Evolutionary conservation across 2,888 invertebrate genomes (phyloP).

Genomic region (Mactromeris polynyma): DNA sequence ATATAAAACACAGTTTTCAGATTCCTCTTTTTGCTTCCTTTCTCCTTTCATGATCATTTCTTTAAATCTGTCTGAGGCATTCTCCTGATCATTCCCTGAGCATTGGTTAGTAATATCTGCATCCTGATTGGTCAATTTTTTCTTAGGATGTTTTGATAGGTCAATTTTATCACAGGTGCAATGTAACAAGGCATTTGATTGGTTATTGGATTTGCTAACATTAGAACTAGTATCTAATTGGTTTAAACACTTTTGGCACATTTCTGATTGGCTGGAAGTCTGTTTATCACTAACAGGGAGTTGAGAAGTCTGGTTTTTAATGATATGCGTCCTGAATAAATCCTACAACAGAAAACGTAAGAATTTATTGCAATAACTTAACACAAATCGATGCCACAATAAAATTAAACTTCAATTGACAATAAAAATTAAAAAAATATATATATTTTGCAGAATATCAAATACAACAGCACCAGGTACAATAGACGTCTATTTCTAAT

Average conservation of each 20-base stretch:
- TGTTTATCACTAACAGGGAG: not conserved
- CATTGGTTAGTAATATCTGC: not conserved
- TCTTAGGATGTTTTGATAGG: conserved; percentile 23
- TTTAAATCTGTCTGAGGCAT: not conserved
- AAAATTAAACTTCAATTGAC: too few species aligned
- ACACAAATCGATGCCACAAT: too few species aligned
- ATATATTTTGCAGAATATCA: too few species aligned
- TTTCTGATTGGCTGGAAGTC: not conserved
- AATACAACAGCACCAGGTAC: too few species aligned
- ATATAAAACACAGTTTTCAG: not conserved
- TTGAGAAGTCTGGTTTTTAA: not conserved
- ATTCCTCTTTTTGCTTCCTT: not conserved
- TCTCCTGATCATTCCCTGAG: not conserved
- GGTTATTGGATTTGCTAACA: not conserved
- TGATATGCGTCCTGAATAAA: conserved; percentile 24
- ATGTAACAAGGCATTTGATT: conserved; percentile 25
- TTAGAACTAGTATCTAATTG: not conserved
- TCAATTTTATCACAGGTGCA: conserved; percentile 34
- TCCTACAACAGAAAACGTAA: conserved; percentile 23
- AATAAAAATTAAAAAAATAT: too few species aligned
- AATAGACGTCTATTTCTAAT: too few species aligned
- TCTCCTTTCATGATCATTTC: not conserved
- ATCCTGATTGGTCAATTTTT: conserved; percentile 46
- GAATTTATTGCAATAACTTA: not conserved
- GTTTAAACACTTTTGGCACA: conserved; percentile 13